Evolutionary conservation across 2,888 invertebrate species (phyloP).

Genomic region (Argynnis bischoffii): DNA sequence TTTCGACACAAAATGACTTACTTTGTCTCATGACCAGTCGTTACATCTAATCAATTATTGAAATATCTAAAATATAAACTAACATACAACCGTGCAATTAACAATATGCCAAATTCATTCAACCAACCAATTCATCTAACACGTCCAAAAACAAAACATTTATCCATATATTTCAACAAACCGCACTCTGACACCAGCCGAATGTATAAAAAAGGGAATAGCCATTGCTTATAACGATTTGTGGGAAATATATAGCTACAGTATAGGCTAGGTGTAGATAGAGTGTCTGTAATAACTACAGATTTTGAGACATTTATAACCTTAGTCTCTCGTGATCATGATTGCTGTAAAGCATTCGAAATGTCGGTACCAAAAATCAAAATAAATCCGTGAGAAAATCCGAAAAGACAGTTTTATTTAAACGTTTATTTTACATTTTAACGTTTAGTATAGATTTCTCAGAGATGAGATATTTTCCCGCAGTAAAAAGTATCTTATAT

Average conservation of each 20-base stretch:
- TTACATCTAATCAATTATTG: not conserved
- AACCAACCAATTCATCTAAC: conserved; percentile 3
- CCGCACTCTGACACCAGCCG: conserved; percentile 41
- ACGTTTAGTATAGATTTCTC: not conserved
- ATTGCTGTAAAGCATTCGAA: no score
- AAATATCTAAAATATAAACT: not conserved
- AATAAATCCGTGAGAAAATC: no score
- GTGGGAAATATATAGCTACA: conserved; percentile 12
- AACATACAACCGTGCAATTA: not conserved
- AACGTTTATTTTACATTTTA: not conserved
- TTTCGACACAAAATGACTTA: no score
- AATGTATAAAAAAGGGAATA: conserved; percentile 43
- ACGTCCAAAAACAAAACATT: conserved; percentile 6
- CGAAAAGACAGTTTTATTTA: no score
- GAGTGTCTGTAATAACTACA: no score
- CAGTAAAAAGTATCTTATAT: no score
- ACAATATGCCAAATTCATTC: not conserved
- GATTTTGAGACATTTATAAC: no score
- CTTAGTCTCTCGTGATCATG: no score
- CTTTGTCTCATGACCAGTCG: no score
- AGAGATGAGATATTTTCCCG: not conserved
- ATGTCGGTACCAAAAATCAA: no score
- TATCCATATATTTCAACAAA: conserved; percentile 31
- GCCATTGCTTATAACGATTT: conserved; percentile 35
- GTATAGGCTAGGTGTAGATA: not conserved